Evolutionary conservation across 2,113 vertebrate species (phyloP), one percentile per base, ranked within the genome.

Genomic region (Apteryx mantelli): DNA sequence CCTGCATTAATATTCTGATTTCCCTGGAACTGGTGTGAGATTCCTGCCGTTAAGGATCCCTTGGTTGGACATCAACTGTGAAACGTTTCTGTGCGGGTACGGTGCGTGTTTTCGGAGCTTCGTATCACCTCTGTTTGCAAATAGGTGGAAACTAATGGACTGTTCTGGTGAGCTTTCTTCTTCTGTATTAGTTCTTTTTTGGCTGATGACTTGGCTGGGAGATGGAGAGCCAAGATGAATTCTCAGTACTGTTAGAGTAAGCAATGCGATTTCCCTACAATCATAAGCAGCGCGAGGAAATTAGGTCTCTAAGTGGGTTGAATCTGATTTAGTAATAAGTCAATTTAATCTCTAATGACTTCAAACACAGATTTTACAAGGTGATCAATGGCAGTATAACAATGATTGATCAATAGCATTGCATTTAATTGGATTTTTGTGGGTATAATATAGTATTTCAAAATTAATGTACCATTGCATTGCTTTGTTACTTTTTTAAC

Each of bases 401-500:
- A 88, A 76, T 95, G 93, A 97, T 98, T 38, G 44, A 78, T 98
- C 94, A 96, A 28, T 94, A 88, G 79, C 81, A 7, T 93, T 95
- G 71, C 55, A 5, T 96, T 94, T 97, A 98, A 98, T 97, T 97
- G 96, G 95, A 95, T 96, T 97, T 97, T 98, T 97, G 96, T 95
- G 96, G 80, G 28, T 83, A 64, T 97, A 91, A 93, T 97, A 77
- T 30, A 96, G n/a, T 96, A 93, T 97, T 97, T 97, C 85, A 95
- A 95, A 97, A 95, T 97, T 98, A 97, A 94, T 96, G 88, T 96
- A 95, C 87, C 94, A 71, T 96, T 90, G 89, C 89, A 42, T 82
- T 96, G 77, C 84, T 95, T 97, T 95, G 94, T 97, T 97, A 93
- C 77, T 97, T 90, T 94, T 93, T 66, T 74, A 95, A 96, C 84